Percentiles rank a stretch among this genome's conserved stretches.
These are phyloP conservation scores for Lophochroa leadbeateri DNA, from an alignment of 2,113 vertebrate species.

Conservation along the genomic window DNA sequence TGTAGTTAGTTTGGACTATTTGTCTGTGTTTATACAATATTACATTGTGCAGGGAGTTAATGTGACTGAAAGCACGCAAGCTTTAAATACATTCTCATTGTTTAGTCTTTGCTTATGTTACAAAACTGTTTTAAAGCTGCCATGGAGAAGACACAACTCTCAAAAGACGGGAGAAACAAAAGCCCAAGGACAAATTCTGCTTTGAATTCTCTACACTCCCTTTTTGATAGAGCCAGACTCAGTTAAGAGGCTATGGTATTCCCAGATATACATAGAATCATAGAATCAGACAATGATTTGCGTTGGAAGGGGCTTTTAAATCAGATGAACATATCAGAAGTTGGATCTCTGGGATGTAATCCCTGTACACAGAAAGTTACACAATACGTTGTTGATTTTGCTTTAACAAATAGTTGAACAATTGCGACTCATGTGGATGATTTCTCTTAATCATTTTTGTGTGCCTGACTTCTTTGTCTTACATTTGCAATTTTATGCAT, in stretches of 20 bases:
- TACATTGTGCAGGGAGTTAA: constrained; percentile 58
- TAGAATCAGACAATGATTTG: background rate
- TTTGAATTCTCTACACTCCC: background rate
- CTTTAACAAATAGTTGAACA: background rate
- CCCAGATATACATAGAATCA: background rate
- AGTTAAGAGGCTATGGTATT: background rate
- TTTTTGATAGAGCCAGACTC: background rate
- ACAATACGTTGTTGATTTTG: background rate
- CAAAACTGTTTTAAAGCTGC: constrained; percentile 10
- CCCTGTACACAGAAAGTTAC: background rate
- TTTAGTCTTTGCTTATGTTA: constrained; percentile 50
- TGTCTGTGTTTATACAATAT: constrained; percentile 47
- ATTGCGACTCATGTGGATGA: background rate
- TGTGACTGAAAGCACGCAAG: constrained; percentile 35
- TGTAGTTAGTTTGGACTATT: background rate
- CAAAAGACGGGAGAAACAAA: background rate
- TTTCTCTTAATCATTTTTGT: background rate
- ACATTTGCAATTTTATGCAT: background rate
- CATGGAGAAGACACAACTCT: background rate
- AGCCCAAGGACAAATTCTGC: background rate
- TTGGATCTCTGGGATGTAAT: background rate
- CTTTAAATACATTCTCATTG: constrained; percentile 43
- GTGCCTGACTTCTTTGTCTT: background rate
- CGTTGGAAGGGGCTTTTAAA: background rate
- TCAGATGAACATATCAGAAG: background rate